phyloP scores from a whole-genome alignment of 2,797 vertebrate genomes.

The Falco novaeseelandiae region DNA sequence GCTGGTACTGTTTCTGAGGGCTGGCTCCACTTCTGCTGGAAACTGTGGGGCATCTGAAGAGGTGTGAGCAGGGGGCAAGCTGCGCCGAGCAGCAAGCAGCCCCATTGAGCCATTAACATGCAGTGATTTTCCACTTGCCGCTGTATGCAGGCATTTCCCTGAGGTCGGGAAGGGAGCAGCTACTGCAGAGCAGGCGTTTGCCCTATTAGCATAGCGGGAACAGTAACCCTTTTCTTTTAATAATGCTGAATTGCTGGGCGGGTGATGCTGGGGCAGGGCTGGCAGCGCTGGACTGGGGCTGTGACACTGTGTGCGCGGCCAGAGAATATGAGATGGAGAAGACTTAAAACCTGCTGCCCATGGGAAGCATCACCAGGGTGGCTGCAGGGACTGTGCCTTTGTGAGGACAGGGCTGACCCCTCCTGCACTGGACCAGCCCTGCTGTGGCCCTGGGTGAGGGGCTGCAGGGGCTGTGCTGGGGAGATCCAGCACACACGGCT shows the following conservation, averaged over 20 bases:
- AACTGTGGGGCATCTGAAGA: accelerated
- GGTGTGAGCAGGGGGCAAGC: neutral
- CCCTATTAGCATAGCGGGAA: constrained; percentile 10
- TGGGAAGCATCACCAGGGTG: accelerated
- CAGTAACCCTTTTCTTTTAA: constrained; percentile 44
- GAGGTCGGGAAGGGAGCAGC: neutral
- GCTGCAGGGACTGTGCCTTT: neutral
- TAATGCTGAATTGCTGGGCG: neutral
- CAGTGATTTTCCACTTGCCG: constrained; percentile 31
- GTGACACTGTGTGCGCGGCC: neutral
- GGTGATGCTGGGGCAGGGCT: neutral
- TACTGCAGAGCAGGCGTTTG: neutral
- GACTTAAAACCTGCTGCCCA: neutral
- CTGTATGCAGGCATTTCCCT: neutral
- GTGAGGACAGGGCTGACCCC: neutral
- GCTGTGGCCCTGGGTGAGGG: neutral
- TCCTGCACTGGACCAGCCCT: neutral
- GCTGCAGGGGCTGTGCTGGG: neutral
- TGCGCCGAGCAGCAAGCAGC: neutral
- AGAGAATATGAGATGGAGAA: no score
- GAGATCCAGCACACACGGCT: neutral
- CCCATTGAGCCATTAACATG: neutral
- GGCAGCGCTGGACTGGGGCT: neutral
- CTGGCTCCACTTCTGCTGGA: neutral
- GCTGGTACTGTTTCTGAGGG: neutral